A percentile compares a stretch with the other conserved stretches of the same genome.
Conservation (phyloP, 1,140 invertebrate genomes). For the Brachionus rotundiformis region DNA sequence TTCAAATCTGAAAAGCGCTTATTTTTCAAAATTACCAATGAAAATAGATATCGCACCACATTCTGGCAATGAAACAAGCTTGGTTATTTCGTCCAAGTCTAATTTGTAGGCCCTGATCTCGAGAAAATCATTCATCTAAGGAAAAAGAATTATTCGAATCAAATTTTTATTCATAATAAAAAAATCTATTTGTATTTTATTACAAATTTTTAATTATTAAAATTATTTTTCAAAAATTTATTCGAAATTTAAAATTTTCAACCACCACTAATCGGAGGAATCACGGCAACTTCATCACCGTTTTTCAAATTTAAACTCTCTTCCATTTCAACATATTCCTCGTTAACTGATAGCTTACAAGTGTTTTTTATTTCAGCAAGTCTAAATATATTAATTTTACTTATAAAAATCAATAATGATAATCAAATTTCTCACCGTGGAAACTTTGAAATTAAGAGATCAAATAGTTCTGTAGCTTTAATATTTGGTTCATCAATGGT, state of each 20-base stretch:
- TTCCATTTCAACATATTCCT: slow-evolving; percentile 69
- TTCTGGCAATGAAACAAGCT: slow-evolving; percentile 71
- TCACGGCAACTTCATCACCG: slow-evolving; percentile 78
- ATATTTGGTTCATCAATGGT: slow-evolving; percentile 63
- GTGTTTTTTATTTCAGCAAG: slow-evolving; percentile 72
- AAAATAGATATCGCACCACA: slow-evolving; percentile 87
- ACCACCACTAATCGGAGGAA: slow-evolving; percentile 83
- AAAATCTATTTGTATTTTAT: slow-evolving; percentile 24
- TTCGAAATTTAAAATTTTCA: slow-evolving; percentile 51
- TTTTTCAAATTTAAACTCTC: slow-evolving; percentile 67
- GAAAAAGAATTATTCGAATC: neutral
- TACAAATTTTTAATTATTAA: slow-evolving; percentile 22
- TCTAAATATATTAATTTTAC: slow-evolving; percentile 53
- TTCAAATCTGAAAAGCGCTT: neutral
- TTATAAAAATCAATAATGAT: neutral
- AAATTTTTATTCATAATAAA: neutral
- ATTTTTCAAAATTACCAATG: slow-evolving; percentile 67
- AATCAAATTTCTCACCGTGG: slow-evolving; percentile 57
- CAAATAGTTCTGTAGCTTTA: slow-evolving; percentile 65
- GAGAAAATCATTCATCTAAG: slow-evolving; percentile 66
- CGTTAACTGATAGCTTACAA: slow-evolving; percentile 78
- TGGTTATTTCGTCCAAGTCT: slow-evolving; percentile 71
- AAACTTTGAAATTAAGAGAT: slow-evolving; percentile 69
- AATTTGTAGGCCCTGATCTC: slow-evolving; percentile 73
- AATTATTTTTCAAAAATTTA: neutral